Percentiles rank a stretch among this genome's conserved stretches.
Evolutionary conservation across 1,140 invertebrate genomes (phyloP).

Genomic region (Microplitis demolitor): DNA sequence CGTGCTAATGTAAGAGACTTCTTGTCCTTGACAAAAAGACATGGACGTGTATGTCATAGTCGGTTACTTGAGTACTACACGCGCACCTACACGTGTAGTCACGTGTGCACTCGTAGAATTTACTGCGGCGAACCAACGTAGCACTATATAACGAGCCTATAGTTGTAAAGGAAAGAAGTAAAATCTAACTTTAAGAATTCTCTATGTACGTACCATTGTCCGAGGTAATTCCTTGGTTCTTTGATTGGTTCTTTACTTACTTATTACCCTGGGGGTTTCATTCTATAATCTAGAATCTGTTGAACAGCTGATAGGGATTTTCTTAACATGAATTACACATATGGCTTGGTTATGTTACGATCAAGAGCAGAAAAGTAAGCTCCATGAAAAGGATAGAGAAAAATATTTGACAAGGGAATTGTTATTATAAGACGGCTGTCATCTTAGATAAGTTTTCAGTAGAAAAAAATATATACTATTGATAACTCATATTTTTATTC

Average conservation of each 20-base stretch:
- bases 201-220: constrained; percentile 40
- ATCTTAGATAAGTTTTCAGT: background rate
- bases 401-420: constrained; percentile 5
- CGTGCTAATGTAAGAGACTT: constrained; percentile 19
- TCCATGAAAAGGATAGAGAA: background rate
- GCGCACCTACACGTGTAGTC: constrained; percentile 22
- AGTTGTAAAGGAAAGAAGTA: too few species aligned
- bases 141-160: too few species aligned
- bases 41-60: constrained; percentile 29
- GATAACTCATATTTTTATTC: too few species aligned
- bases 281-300: constrained; percentile 43
- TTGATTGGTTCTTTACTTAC: background rate
- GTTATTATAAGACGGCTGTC: background rate
- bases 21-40: constrained; percentile 17
- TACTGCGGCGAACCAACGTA: background rate
- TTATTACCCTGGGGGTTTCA: constrained; percentile 19
- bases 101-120: background rate
- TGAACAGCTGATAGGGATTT: constrained; percentile 56
- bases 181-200: constrained; percentile 6
- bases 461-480: too few species aligned
- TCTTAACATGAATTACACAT: constrained; percentile 44
- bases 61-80: constrained; percentile 23
- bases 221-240: constrained; percentile 34
- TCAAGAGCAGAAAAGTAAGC: background rate
- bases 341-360: constrained; percentile 16